Base-by-base conservation (phyloP, 2,113 vertebrate genomes). In the Dendrocopos noguchii region DNA sequence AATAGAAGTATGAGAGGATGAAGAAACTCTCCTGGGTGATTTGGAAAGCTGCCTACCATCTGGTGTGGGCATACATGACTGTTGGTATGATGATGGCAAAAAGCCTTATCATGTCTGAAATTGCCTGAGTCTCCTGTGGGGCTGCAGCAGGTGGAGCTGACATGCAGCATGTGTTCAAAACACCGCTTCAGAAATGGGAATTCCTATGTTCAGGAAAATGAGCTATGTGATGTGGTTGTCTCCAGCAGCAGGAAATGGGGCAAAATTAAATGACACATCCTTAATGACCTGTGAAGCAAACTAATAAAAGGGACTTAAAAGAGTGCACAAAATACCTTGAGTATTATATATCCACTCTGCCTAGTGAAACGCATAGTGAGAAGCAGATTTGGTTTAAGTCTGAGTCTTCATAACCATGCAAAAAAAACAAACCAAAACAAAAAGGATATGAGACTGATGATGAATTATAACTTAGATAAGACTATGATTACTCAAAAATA, bases 21-120 rank as follows among this genome's bases (percentile, higher is more conserved):
- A 83, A 88, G 60, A 83, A 85, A 59, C 61, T 88, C 60, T 80
- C 90, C 80, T 91, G 79, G 50, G 52, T 64, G 72, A 67, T 88
- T 74, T 82, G 94, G 92, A 85, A 83, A 93, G 80, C 65, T 88
- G 68, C 85, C 79, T 89, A 27, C 68, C 76, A 64, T 95, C 76
- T 91, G 85, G 33, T 79, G 46, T 86, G 79, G 88, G 29, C 79
- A 33, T 88, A 60, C 36, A 36, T 93, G 89, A 28, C 57, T 74
- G 13, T 56, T 80, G 42, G 33, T 67, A 6, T 53, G 76, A 63
- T 63, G 87, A 44, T 87, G 63, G 89, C 67, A 73, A 73, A 55
- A 87, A 81, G 50, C 50, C 50, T 76, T 75, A 47, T 28, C 39
- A 25, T 36, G 13, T 60, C 76, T 87, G 25, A 88, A 25, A 61